Conservation (phyloP, 2,888 invertebrate genomes). For the Clepsis dumicolana region DNA sequence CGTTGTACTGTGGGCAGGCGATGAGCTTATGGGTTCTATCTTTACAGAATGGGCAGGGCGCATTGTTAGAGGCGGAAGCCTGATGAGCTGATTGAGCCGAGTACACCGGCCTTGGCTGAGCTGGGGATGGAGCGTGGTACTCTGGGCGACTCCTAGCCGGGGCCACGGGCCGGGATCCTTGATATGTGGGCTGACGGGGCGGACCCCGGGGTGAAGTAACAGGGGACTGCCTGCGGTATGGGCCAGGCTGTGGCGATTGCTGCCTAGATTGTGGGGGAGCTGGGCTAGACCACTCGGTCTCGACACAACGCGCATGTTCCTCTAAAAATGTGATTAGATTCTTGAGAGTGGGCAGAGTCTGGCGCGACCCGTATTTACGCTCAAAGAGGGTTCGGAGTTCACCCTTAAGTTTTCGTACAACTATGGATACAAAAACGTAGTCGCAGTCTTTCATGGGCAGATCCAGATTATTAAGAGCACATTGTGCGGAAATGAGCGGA, state of each 20-base stretch:
- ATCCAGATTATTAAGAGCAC: background rate
- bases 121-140: background rate
- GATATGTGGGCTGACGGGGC: background rate
- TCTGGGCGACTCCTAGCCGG: background rate
- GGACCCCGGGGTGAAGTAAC: background rate
- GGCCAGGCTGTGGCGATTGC: background rate
- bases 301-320: background rate
- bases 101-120: background rate
- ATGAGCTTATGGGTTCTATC: background rate
- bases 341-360: constrained; percentile 2
- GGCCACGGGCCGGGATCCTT: background rate
- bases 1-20: background rate
- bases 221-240: constrained; percentile 8
- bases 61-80: background rate
- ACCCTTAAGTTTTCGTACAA: too few relatives aligned
- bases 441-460: constrained; percentile 3
- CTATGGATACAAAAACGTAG: background rate
- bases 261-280: background rate
- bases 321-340: background rate
- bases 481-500: constrained; percentile 7
- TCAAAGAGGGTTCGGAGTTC: background rate
- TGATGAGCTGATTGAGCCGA: background rate
- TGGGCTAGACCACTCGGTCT: constrained; percentile 1
- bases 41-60: background rate
- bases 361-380: background rate